Conservation (phyloP, 1,140 invertebrate genomes). For the Trichoplusia ni region DNA sequence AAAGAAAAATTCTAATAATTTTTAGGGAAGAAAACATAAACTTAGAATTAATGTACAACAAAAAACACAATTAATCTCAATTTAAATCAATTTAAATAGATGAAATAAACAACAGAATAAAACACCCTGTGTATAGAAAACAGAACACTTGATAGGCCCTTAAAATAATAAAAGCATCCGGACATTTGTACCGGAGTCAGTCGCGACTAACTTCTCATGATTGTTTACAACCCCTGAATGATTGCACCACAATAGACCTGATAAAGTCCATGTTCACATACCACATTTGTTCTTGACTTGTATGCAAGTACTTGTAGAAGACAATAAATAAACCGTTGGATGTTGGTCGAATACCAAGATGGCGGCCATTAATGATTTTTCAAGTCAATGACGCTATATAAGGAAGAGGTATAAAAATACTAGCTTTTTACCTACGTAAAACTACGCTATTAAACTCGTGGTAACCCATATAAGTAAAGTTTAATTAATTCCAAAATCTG, state of each 20-base stretch:
- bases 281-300: constrained; percentile 51
- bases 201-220: constrained; percentile 44
- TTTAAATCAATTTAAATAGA: background rate
- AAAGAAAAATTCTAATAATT: no score
- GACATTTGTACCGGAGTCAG: constrained; percentile 54
- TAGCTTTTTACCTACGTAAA: no score
- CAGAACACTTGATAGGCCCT: constrained; percentile 61
- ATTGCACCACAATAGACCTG: constrained; percentile 61
- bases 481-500: no score
- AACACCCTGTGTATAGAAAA: constrained; percentile 62
- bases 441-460: no score
- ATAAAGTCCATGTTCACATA: constrained; percentile 63
- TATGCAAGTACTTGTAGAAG: constrained; percentile 36
- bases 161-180: constrained; percentile 70
- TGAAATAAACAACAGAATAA: constrained; percentile 7
- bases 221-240: constrained; percentile 63
- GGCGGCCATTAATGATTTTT: no score
- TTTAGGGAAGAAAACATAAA: no score
- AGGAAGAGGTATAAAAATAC: no score
- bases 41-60: no score
- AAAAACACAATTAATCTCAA: background rate
- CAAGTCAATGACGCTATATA: no score
- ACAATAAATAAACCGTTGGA: constrained; percentile 23
- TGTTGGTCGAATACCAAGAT: background rate
- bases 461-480: no score